Evolutionary conservation across 2,113 vertebrate genomes (phyloP), one percentile per base, ranked within the genome.

Genomic region (Chloropsis cyanopogon): DNA sequence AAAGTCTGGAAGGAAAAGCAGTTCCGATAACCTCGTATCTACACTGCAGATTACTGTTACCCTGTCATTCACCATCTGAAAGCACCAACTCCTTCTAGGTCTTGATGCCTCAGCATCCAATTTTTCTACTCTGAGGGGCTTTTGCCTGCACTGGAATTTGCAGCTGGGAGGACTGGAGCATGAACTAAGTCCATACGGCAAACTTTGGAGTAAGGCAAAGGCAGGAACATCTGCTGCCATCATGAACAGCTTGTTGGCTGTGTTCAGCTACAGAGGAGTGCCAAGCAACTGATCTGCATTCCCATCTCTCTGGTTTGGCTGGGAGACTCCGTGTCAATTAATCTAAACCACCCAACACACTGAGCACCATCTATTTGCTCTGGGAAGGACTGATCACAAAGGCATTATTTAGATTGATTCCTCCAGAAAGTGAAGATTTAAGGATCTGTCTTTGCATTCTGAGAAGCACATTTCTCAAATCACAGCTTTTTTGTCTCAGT

Each of bases 101-200:
- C 56, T 66, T 59, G 52, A 77, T 42, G 68, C 18, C 25, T 35
- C 73, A 64, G 49, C n/a, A 83, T 68, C 23, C 52, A 12, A 0
- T 63, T 88, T 63, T 73, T 81, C 73, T 68, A 13, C 29, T 93
- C 56, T 31, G 53, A 76, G 19, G 28, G 23, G 44, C 12, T 91
- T 91, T 95, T 86, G 47, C 52, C 54, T 90, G 29, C 7, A 21
- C 66, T 86, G 91, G 82, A 94, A 92, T 90, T 83, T 92, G 86
- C 61, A 90, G 42, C 52, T 95, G 79, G 68, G 49, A 82, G 77
- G 41, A 69, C 88, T 1, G 39, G 69, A 69, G 68, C 52, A 76
- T 1, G 19, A 56, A 69, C 77, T 53, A 46, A 75, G 50, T 44
- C 68, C 90, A 81, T 76, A 70, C 0, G 1, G 57, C 10, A 2